These are phyloP conservation scores for Tribolium freemani DNA, from an alignment of 2,888 invertebrate species.

Conservation along the genomic window DNA sequence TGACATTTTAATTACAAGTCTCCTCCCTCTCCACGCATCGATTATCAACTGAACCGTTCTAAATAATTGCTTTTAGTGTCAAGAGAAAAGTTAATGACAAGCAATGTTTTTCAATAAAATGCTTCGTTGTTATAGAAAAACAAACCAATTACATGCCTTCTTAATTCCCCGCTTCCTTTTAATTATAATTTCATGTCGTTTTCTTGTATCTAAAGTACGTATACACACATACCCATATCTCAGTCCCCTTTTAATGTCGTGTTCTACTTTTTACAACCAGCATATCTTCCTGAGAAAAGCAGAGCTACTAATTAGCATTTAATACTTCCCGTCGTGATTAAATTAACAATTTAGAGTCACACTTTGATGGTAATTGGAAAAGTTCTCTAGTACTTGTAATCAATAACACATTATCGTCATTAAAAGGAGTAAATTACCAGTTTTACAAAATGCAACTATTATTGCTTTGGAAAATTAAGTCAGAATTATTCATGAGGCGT, in stretches of 20 bases:
- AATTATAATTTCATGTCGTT: neutral
- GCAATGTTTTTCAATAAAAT: neutral
- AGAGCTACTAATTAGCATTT: neutral
- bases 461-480: neutral
- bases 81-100: neutral
- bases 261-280: neutral
- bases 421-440: neutral
- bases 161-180: neutral
- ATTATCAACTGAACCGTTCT: conserved; percentile 7
- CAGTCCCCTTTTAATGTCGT: neutral
- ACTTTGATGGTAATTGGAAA: no score
- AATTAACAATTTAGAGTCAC: neutral
- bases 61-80: neutral
- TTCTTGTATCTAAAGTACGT: neutral
- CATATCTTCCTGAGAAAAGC: neutral
- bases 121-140: neutral
- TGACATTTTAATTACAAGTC: conserved; percentile 25
- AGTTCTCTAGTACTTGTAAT: neutral
- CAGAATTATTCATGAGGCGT: conserved; percentile 13
- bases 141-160: neutral
- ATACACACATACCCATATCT: neutral
- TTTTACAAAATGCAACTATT: neutral
- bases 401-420: neutral
- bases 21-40: conserved; percentile 2
- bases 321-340: neutral